These are phyloP conservation scores for Strix aluco DNA, from an alignment of 2,113 vertebrate genomes.

Conservation along the genomic window DNA sequence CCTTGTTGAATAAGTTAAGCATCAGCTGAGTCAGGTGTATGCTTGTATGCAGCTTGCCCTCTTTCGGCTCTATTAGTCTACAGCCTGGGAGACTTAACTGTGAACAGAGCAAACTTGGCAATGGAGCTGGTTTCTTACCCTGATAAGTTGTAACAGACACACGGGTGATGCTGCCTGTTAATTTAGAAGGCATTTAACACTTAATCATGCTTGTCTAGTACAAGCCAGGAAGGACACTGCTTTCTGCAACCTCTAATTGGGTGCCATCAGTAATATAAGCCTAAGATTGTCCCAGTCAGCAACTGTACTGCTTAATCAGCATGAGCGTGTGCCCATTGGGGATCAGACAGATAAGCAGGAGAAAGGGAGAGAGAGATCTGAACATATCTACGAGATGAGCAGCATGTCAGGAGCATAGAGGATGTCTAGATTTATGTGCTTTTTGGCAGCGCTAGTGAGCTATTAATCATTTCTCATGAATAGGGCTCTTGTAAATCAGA, in stretches of 20 bases:
- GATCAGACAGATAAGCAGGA: slow-evolving; percentile 45
- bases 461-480: slow-evolving; percentile 74
- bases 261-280: slow-evolving; percentile 65
- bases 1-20: not conserved
- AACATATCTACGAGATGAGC: slow-evolving; percentile 60
- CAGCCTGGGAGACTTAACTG: not conserved
- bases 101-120: not conserved
- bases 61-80: not conserved
- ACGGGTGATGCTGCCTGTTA: slow-evolving; percentile 15
- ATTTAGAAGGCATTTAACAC: slow-evolving; percentile 61
- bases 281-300: slow-evolving; percentile 69
- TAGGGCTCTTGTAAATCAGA: slow-evolving; percentile 66
- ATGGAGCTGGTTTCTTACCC: slow-evolving; percentile 20
- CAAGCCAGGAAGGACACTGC: slow-evolving; percentile 47
- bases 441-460: slow-evolving; percentile 67
- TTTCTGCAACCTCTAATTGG: slow-evolving; percentile 73
- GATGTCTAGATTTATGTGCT: slow-evolving; percentile 75
- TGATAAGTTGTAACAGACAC: slow-evolving; percentile 23
- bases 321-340: slow-evolving; percentile 48
- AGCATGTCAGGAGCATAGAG: slow-evolving; percentile 61
- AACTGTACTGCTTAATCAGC: slow-evolving; percentile 71
- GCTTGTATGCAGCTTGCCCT: not conserved
- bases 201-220: slow-evolving; percentile 64
- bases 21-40: slow-evolving; percentile 20
- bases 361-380: slow-evolving; percentile 24